Evolutionary conservation across 2,888 invertebrate species (phyloP).

Genomic region (Scrobipalpa costella): DNA sequence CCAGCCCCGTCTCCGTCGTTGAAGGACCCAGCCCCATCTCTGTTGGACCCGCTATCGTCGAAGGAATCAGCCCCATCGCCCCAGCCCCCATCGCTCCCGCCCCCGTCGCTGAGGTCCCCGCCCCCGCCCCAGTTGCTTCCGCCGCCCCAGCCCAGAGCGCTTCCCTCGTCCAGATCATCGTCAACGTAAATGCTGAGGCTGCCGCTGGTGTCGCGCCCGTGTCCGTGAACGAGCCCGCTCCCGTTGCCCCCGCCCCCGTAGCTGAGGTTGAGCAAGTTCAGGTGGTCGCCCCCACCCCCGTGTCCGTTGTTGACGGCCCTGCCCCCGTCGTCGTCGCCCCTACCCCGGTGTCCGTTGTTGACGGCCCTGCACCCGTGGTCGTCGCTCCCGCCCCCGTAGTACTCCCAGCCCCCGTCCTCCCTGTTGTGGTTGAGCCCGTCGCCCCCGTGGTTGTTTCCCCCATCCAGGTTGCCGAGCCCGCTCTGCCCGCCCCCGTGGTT

Average conservation of each 20-base stretch:
- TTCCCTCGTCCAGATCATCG: constrained; percentile 31
- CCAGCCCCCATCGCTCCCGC: not conserved
- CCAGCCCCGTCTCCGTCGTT: constrained; percentile 23
- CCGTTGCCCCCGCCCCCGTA: constrained; percentile 21
- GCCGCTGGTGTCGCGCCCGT: constrained; percentile 17
- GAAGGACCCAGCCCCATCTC: constrained; percentile 24
- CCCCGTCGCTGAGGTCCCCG: constrained; percentile 19
- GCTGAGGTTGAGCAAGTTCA: not conserved
- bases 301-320: constrained; percentile 16
- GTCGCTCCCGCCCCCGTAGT: constrained; percentile 23
- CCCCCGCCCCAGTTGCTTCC: too few relatives aligned
- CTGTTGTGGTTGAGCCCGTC: constrained; percentile 20
- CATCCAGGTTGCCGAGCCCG: constrained; percentile 23
- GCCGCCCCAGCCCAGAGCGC: constrained; percentile 22
- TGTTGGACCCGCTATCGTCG: constrained; percentile 28
- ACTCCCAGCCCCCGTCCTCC: constrained; percentile 13
- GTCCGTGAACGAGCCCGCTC: constrained; percentile 24
- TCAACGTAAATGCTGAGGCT: constrained; percentile 27
- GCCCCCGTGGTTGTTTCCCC: constrained; percentile 25
- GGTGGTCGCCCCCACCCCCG: constrained; percentile 17
- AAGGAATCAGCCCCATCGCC: constrained; percentile 15
- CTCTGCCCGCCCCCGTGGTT: constrained; percentile 15
- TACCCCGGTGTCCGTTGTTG: constrained; percentile 15
- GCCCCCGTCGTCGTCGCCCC: constrained; percentile 23
- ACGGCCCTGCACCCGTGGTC: not conserved